Conservation (phyloP, 2,797 vertebrate species). For the Limosa lapponica region DNA sequence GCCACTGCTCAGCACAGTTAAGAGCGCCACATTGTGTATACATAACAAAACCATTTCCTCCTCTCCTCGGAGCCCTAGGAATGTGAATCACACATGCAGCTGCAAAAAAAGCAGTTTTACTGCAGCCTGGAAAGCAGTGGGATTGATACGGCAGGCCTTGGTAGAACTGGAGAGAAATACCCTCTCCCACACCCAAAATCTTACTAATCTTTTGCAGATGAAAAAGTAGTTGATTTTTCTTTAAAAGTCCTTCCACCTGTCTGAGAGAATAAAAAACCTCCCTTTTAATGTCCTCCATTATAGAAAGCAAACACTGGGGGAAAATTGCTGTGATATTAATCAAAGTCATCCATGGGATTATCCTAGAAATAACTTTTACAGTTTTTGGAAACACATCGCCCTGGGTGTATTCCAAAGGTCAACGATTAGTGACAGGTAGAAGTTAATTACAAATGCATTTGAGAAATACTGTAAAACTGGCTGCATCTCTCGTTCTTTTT, state of each 20-base stretch:
- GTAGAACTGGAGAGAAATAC: constrained; percentile 13
- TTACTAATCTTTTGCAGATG: constrained; percentile 65
- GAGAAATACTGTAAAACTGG: constrained; percentile 38
- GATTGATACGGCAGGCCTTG: constrained; percentile 17
- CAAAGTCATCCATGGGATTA: constrained; percentile 34
- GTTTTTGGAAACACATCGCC: constrained; percentile 40
- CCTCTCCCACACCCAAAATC: neutral
- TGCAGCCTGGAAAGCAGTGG: constrained; percentile 2
- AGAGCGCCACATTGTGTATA: neutral
- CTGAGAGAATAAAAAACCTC: constrained; percentile 23
- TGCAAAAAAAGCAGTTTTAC: constrained; percentile 12
- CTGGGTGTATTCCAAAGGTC: constrained; percentile 24
- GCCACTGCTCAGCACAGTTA: neutral
- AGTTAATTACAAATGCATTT: constrained; percentile 51
- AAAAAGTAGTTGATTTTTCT: constrained; percentile 66
- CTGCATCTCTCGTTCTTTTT: neutral
- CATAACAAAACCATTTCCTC: constrained; percentile 12
- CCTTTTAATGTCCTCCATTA: constrained; percentile 47
- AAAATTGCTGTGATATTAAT: constrained; percentile 39
- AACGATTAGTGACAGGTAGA: constrained; percentile 16
- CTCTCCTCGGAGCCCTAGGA: neutral
- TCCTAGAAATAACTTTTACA: constrained; percentile 30
- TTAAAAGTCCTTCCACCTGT: constrained; percentile 35
- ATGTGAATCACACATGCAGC: neutral
- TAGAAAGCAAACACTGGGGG: constrained; percentile 43